These are phyloP conservation scores for Ephestia elutella DNA, from an alignment of 1,140 invertebrate genomes.

Conservation along the genomic window DNA sequence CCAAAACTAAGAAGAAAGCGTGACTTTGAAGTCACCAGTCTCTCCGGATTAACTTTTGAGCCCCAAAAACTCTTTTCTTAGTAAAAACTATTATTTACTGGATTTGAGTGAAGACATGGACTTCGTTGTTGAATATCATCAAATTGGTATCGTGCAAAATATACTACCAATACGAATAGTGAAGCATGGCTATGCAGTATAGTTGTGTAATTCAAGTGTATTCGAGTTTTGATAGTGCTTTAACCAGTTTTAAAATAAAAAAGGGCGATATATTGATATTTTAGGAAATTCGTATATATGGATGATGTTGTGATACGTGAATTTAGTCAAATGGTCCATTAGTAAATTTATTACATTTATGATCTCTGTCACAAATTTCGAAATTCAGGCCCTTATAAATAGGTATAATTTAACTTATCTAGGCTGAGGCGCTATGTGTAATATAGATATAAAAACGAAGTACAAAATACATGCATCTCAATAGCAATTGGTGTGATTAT, in stretches of 20 bases:
- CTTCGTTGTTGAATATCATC: neutral
- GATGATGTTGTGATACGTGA: conserved; percentile 13
- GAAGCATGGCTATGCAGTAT: conserved; percentile 4
- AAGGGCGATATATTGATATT: conserved; percentile 1
- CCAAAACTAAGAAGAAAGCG: conserved; percentile 51
- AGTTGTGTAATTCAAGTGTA: conserved; percentile 7
- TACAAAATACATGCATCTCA: too few relatives aligned
- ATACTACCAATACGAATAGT: neutral
- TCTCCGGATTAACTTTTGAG: conserved; percentile 20
- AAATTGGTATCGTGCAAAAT: neutral
- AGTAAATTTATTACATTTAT: conserved; percentile 4
- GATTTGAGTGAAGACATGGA: conserved; percentile 5
- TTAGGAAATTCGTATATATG: conserved; percentile 12
- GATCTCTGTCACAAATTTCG: conserved; percentile 13
- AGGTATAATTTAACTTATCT: too few relatives aligned
- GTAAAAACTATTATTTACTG: conserved; percentile 5
- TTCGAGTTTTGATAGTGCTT: neutral
- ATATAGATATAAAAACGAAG: too few relatives aligned
- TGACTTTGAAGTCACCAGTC: conserved; percentile 29
- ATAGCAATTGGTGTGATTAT: too few relatives aligned
- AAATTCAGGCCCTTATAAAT: neutral
- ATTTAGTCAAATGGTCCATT: neutral
- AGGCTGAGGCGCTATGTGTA: too few relatives aligned
- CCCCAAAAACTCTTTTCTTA: conserved; percentile 13
- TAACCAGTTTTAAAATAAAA: neutral